Percentiles rank a stretch among this genome's conserved stretches.
Evolutionary conservation across 2,797 vertebrate species (phyloP).

Genomic region (Macrochelys suwanniensis): DNA sequence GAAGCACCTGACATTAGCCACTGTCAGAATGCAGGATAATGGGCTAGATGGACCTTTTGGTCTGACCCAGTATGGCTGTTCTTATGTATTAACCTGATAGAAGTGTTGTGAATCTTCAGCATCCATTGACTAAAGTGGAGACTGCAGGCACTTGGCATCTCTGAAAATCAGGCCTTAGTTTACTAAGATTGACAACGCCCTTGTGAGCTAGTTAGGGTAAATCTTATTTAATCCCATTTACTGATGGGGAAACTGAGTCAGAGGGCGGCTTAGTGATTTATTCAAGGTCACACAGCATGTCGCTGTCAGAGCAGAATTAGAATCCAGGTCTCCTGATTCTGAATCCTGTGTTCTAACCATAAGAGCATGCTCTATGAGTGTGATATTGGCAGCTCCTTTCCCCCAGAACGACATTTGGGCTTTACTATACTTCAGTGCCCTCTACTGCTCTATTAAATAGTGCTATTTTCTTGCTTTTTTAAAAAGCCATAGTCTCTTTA

Average conservation of each 20-base stretch:
- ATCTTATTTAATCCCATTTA: background rate
- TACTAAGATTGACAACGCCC: background rate
- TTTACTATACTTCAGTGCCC: slow-evolving; percentile 71
- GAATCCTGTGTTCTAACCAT: background rate
- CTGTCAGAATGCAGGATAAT: too few relatives aligned
- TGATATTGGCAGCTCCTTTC: background rate
- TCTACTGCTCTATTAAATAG: slow-evolving; percentile 62
- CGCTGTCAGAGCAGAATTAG: background rate
- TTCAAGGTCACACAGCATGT: background rate
- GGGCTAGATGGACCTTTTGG: too few relatives aligned
- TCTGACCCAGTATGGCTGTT: too few relatives aligned
- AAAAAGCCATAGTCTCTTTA: background rate
- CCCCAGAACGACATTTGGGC: background rate
- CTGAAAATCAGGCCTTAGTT: background rate
- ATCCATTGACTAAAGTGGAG: background rate
- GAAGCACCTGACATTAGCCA: too few relatives aligned
- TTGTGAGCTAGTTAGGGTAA: background rate
- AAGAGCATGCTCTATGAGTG: background rate
- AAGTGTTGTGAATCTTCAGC: background rate
- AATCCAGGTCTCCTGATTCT: background rate
- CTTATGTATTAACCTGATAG: background rate
- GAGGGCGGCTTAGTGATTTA: background rate
- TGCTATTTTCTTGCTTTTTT: slow-evolving; percentile 1
- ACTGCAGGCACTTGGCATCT: background rate
- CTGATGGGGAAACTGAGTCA: background rate